These are phyloP conservation scores for Guaruba guarouba DNA, from an alignment of 2,113 vertebrate species.

Conservation along the genomic window DNA sequence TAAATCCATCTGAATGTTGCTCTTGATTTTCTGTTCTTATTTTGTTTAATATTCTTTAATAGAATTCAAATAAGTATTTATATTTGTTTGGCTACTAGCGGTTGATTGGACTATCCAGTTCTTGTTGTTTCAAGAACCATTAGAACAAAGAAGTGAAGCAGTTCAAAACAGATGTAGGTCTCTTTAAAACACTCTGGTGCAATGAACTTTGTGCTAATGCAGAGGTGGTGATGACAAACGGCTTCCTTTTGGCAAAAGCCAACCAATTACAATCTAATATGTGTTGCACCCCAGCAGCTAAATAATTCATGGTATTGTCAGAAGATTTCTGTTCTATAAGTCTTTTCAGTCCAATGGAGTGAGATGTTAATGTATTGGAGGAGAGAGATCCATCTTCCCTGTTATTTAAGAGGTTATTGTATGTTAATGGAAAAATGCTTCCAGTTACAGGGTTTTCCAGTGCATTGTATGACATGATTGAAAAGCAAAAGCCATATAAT, in stretches of 20 bases:
- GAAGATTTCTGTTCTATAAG: neutral
- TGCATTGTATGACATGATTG: neutral
- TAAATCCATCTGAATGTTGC: neutral
- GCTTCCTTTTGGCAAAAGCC: conserved; percentile 13
- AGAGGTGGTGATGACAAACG: conserved; percentile 7
- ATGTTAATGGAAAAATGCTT: neutral
- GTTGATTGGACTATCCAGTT: neutral
- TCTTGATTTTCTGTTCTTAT: neutral
- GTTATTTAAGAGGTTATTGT: neutral
- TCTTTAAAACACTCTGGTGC: neutral
- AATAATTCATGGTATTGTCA: conserved; percentile 40
- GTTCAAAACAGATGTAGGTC: neutral
- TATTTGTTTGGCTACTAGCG: neutral
- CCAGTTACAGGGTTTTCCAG: neutral
- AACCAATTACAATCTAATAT: neutral
- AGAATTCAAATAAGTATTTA: neutral
- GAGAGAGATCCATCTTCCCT: neutral
- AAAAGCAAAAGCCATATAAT: neutral
- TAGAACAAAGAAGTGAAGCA: neutral
- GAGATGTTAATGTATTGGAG: neutral
- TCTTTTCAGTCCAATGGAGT: neutral
- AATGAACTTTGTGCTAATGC: neutral
- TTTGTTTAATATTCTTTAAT: neutral
- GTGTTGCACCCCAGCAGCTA: neutral
- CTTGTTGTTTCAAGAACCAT: neutral